Conservation (phyloP, 2,797 vertebrate genomes). For the Tokudaia tokunoshimensis region DNA sequence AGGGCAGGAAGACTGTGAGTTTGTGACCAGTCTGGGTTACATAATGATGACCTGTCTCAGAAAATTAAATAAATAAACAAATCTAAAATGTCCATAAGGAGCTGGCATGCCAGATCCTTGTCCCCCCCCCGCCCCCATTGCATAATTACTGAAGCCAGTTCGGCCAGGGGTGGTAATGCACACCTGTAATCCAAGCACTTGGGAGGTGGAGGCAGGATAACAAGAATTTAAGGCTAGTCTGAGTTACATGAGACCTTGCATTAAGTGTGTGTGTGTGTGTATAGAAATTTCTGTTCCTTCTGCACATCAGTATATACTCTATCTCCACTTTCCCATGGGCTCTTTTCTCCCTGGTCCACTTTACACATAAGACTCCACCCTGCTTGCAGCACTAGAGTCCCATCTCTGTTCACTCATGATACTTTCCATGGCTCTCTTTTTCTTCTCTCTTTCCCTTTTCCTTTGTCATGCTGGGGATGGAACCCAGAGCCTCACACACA, state of each 20-base stretch:
- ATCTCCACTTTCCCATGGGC: neutral
- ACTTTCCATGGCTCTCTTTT: neutral
- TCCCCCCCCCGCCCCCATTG: neutral
- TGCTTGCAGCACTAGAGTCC: neutral
- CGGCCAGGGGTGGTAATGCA: neutral
- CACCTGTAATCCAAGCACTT: neutral
- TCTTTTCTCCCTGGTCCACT: neutral
- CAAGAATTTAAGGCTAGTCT: neutral
- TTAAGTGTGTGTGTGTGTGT: neutral
- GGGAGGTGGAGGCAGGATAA: neutral
- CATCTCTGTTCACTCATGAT: neutral
- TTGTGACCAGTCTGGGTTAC: neutral
- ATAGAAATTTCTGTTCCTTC: neutral
- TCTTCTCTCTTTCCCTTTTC: neutral
- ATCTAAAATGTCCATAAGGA: neutral
- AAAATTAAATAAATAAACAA: neutral
- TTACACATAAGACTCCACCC: neutral
- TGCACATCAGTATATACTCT: neutral
- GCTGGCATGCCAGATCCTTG: neutral
- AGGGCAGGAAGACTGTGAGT: neutral
- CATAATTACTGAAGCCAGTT: constrained; percentile 13
- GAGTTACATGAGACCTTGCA: neutral
- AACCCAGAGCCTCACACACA: neutral
- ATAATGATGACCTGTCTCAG: neutral
- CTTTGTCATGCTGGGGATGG: neutral